Base-by-base conservation (phyloP, 2,888 invertebrate species). In the Lysandra coridon region DNA sequence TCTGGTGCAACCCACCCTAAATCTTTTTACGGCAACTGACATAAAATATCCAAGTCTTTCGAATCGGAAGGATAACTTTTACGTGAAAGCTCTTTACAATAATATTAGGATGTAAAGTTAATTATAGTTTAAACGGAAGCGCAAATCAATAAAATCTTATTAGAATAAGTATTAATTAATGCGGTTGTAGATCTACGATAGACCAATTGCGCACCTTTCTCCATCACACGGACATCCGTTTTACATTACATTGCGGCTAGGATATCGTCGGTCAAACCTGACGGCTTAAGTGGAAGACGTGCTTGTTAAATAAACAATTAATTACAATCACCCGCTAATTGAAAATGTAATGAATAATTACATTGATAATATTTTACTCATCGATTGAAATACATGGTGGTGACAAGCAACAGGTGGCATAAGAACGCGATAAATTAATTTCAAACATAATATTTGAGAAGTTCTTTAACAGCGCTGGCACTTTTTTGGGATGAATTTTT, bases 211-310 rank as follows among this genome's bases (percentile, higher is more conserved):
- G 85, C 81, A 82, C 83, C 89, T 91, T 90, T 91, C 91, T 82
- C 81, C 86, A 80, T 78, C 76, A 80, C 84, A 82, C 92, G 91
- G 91, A 91, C 88, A 86, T 92, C 91, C 90, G 92, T 82, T 86
- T 85, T 86, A 85, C 82, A 87, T 85, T 82, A 84, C 82, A 83
- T 81, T 80, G 79, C 74, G 76, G 79, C 82, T 82, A 87, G 87
- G 89, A 90, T 88, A 90, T 86, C 87, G 87, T 86, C 82, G 89
- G 78, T 82, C 81, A 81, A 80, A 80, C 90, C 88, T 86, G 79
- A 81, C 84, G 88, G 87, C 86, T 82, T 81, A 80, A 79, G 81
- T 86, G 87, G 89, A 90, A 81, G 80, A 76, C 76, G 33, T 44
- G 76, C 62, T 73, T 79, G 62, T 76, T 14, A 30, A 57, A 75